These are phyloP conservation scores for Lithobius niger DNA, from an alignment of 1,140 invertebrate species.

Conservation along the genomic window DNA sequence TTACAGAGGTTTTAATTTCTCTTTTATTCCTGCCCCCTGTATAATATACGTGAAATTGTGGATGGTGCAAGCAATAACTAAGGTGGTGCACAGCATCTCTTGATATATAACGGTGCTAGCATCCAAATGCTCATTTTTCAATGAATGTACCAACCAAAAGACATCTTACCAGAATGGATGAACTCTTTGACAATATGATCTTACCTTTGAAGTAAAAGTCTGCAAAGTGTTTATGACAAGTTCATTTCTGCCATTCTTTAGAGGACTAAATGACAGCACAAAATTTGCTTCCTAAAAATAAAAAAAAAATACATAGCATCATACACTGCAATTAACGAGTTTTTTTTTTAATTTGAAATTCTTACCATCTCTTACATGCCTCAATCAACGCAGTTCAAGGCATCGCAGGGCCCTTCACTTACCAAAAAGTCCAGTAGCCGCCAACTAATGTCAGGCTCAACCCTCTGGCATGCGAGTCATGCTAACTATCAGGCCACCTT, in stretches of 20 bases:
- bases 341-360: neutral
- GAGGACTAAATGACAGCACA: conserved; percentile 3
- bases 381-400: neutral
- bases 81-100: neutral
- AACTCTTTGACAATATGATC: no score
- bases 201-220: conserved; percentile 1
- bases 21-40: no score
- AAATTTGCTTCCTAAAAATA: conserved; percentile 4
- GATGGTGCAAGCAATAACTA: neutral
- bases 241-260: conserved; percentile 2
- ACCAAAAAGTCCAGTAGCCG: neutral
- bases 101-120: neutral
- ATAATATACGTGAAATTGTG: neutral
- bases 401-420: neutral
- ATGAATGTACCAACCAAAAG: neutral
- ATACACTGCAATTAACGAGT: neutral
- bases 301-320: neutral
- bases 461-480: neutral
- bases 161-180: neutral
- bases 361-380: neutral
- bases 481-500: no score
- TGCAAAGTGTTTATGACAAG: conserved; percentile 1
- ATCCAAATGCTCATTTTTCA: neutral
- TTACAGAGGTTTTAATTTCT: no score
- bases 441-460: neutral